phyloP scores from a whole-genome alignment of 1,140 invertebrate species.

The Helicoverpa zea region DNA sequence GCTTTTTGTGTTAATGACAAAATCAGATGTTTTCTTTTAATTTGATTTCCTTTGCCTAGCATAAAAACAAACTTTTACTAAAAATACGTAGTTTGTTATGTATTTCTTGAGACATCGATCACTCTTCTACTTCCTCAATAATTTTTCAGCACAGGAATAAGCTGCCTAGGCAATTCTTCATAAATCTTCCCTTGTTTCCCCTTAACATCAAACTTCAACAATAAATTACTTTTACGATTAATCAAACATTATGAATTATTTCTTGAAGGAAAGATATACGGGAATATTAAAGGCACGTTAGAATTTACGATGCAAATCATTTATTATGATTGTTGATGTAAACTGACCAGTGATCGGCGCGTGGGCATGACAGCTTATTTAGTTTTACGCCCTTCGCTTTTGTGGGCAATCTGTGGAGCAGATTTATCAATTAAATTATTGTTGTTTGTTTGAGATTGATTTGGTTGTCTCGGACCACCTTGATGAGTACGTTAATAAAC shows the following conservation, averaged over 20 bases:
- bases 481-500: too few relatives aligned
- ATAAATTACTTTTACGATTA: slow-evolving; percentile 4
- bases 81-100: too few relatives aligned
- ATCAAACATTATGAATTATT: slow-evolving; percentile 20
- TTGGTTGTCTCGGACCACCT: background rate
- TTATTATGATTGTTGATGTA: slow-evolving; percentile 25
- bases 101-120: too few relatives aligned
- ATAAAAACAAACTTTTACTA: too few relatives aligned
- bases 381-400: slow-evolving; percentile 10
- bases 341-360: background rate
- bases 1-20: too few relatives aligned
- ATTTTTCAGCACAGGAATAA: too few relatives aligned
- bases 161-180: background rate
- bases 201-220: slow-evolving; percentile 14
- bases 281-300: background rate
- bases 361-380: slow-evolving; percentile 6
- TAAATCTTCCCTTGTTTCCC: background rate
- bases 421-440: background rate
- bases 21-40: too few relatives aligned
- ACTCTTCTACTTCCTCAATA: too few relatives aligned
- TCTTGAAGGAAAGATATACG: slow-evolving; percentile 8
- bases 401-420: background rate
- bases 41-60: too few relatives aligned
- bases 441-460: background rate
- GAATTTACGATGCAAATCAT: slow-evolving; percentile 39